Conservation (phyloP, 2,797 vertebrate genomes). For the Denticeps clupeoides region DNA sequence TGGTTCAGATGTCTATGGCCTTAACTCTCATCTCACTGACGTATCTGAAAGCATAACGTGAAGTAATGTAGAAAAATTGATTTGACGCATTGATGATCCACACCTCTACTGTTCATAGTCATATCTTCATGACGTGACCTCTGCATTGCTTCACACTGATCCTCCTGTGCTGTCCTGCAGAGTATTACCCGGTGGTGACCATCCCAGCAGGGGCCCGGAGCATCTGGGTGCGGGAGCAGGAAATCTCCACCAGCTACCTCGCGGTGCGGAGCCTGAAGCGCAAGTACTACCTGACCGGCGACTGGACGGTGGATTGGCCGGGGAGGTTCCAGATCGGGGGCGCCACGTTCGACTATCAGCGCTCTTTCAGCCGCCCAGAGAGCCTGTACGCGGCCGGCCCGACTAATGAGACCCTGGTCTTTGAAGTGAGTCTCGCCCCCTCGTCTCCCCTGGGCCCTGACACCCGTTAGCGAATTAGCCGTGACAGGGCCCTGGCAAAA, state of each 20-base stretch:
- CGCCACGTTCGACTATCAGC: conserved; percentile 80
- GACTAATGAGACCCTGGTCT: conserved; percentile 90
- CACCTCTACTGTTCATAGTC: no score
- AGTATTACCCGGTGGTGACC: conserved; percentile 80
- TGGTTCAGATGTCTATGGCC: no score
- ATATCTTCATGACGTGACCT: no score
- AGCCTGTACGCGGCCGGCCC: conserved; percentile 77
- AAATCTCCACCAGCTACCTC: conserved; percentile 80
- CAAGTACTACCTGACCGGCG: conserved; percentile 81
- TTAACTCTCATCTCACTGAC: no score
- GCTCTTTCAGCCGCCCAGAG: conserved; percentile 75
- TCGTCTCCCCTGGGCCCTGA: conserved; percentile 32
- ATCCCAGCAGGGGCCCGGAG: conserved; percentile 79
- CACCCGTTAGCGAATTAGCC: conserved; percentile 40
- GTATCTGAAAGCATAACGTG: no score
- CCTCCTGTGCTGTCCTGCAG: conserved; percentile 42
- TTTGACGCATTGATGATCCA: no score
- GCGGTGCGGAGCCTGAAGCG: conserved; percentile 69
- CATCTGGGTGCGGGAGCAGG: conserved; percentile 71
- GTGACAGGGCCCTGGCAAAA: conserved; percentile 42
- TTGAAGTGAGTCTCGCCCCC: conserved; percentile 77
- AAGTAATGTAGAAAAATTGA: no score
- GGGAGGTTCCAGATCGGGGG: conserved; percentile 84
- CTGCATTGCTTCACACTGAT: background rate
- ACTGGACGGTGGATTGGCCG: conserved; percentile 93